Conservation (phyloP, 2,888 invertebrate species). For the Pyrocoelia pectoralis region DNA sequence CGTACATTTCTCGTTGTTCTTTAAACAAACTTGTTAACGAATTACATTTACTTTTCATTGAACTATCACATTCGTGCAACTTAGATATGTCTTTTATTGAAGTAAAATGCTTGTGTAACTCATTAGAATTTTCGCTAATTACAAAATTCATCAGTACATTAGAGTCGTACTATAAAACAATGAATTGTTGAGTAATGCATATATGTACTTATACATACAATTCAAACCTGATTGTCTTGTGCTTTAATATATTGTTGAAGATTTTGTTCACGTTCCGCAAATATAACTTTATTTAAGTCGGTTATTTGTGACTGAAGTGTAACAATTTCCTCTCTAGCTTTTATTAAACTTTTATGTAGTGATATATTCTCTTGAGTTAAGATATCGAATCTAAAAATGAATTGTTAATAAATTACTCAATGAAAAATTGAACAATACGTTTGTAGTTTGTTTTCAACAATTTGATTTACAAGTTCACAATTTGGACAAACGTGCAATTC, state of each 20-base stretch:
- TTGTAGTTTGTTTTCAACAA: background rate
- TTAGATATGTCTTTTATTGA: background rate
- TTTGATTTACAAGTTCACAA: background rate
- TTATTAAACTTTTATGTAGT: background rate
- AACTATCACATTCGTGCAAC: background rate
- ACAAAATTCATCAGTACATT: background rate
- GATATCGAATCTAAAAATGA: background rate
- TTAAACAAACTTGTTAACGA: background rate
- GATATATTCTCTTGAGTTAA: background rate
- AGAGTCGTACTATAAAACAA: background rate
- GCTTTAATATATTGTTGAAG: background rate
- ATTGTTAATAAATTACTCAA: background rate
- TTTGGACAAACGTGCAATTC: conserved; percentile 1
- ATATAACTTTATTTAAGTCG: background rate
- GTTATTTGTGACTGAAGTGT: background rate
- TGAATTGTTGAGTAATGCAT: background rate
- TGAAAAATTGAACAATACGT: background rate
- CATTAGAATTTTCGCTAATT: background rate
- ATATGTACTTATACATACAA: background rate
- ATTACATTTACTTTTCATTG: background rate
- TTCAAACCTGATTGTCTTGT: background rate
- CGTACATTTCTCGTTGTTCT: background rate
- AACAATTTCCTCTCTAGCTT: background rate
- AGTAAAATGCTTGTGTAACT: background rate
- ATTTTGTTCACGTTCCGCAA: background rate